Conservation (phyloP, 2,888 invertebrate genomes). For the Polydrusus cervinus region DNA sequence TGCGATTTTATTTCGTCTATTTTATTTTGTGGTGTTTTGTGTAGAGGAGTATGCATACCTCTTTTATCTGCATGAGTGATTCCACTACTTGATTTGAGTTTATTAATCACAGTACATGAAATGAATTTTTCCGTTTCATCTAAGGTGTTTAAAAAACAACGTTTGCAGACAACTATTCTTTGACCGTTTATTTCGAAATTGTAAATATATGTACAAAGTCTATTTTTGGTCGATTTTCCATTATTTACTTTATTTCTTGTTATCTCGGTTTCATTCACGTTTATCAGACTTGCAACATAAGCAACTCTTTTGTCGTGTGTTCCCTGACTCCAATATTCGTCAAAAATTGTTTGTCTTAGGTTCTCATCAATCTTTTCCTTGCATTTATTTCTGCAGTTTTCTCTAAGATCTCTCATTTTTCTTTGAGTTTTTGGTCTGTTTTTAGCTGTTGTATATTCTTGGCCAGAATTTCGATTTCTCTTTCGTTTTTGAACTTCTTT, state of each 20-base stretch:
- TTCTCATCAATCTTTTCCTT: slow-evolving; percentile 29
- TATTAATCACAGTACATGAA: slow-evolving; percentile 24
- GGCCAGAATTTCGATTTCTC: neutral
- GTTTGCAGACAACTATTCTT: slow-evolving; percentile 36
- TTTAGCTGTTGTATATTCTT: neutral
- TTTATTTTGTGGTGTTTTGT: slow-evolving; percentile 40
- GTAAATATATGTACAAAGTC: slow-evolving; percentile 1
- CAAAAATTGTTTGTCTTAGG: slow-evolving; percentile 22
- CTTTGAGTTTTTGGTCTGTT: neutral
- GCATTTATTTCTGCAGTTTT: slow-evolving; percentile 33
- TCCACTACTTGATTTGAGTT: slow-evolving; percentile 25
- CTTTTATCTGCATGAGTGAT: slow-evolving; percentile 38
- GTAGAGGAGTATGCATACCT: slow-evolving; percentile 21
- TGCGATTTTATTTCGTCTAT: slow-evolving; percentile 33
- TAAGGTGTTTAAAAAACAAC: slow-evolving; percentile 46
- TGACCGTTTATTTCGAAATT: slow-evolving; percentile 1
- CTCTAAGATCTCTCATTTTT: neutral
- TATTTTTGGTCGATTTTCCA: slow-evolving; percentile 37
- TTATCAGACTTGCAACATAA: slow-evolving; percentile 38
- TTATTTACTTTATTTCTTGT: neutral
- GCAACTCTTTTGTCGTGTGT: slow-evolving; percentile 35
- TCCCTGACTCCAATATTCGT: slow-evolving; percentile 36
- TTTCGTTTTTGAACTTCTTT: neutral
- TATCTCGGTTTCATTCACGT: slow-evolving; percentile 31
- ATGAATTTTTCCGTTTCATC: slow-evolving; percentile 36